Base-by-base conservation (phyloP, 2,888 invertebrate species). In the Pinctada fucata region DNA sequence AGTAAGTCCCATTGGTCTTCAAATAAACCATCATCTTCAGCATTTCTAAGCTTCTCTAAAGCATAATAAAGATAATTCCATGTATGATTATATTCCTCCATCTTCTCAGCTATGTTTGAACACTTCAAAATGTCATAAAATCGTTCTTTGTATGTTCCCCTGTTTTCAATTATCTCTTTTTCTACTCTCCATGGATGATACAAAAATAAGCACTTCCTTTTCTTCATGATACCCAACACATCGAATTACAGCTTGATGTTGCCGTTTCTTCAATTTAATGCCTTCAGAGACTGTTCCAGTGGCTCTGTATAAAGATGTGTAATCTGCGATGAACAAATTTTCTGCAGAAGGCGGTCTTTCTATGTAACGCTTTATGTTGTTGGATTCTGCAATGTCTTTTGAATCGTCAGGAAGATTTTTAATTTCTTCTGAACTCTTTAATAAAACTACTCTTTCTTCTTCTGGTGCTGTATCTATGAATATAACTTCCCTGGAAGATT, bases 321-420 rank as follows among this genome's bases (percentile, higher is more conserved):
- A 58, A 58, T 58, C 58, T 10, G 58, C 58, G 13, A 58, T 10
- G 58, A 6, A 58, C 6, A 58, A 10, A 58, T 58, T 58, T 13
- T 58, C 58, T 58, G 58, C 58, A 58, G 58, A 58, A 10, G 58
- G 13, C 13, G 58, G 58, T 58, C 58, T 58, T 58, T 58, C 58
- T 10, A 58, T 58, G 13, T 58, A 58, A 58, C 58, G 58, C 49
- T 82, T 83, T 31, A 83, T 64, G 0, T 74, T 63, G 70, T 75
- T 83, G 58, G 81, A 83, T 8, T 63, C 65, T 73, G 79, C 83
- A 63, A 84, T 68, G 50, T 81, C 63, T 47, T 67, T 80, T 49
- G 76, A 81, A 8, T 67, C 72, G 49, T 73, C 31, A 16, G 83
- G 79, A n/a, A 84, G 49, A 10, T 79, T 66, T 71, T 83, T 16